Evolutionary conservation across 2,797 vertebrate species (phyloP).

Genomic region (Lophotriccus pileatus): DNA sequence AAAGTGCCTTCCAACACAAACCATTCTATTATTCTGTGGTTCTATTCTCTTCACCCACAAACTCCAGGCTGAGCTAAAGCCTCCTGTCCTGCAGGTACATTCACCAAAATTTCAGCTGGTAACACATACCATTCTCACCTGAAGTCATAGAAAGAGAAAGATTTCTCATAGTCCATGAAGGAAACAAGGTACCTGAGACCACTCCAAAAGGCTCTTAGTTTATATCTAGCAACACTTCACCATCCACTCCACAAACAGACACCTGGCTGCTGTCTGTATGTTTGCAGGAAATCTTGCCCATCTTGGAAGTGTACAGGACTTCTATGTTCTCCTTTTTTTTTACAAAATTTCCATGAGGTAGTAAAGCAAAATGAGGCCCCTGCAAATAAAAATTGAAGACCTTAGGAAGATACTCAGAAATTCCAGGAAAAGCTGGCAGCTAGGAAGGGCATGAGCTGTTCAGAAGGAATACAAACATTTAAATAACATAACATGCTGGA

Average conservation of each 20-base stretch:
- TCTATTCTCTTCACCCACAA: neutral
- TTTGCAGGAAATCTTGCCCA: neutral
- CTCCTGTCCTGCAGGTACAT: neutral
- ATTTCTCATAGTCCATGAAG: neutral
- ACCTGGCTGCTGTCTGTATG: neutral
- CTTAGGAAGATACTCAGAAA: neutral
- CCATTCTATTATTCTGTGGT: neutral
- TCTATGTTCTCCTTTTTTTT: neutral
- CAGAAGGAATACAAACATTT: conserved; percentile 46
- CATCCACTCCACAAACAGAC: neutral
- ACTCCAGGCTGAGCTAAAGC: neutral
- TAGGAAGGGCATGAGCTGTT: neutral
- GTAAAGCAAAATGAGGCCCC: neutral
- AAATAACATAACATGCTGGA: conserved; percentile 39
- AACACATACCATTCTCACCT: neutral
- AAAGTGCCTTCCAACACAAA: neutral
- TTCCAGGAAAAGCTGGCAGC: conserved; percentile 2
- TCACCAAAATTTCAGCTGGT: neutral
- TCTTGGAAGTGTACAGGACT: neutral
- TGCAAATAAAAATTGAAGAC: neutral
- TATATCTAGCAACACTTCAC: neutral
- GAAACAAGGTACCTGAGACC: neutral
- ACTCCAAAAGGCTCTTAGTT: neutral
- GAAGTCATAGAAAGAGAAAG: neutral
- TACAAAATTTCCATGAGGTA: neutral